Evolutionary conservation across 2,888 invertebrate species (phyloP), one percentile per base, ranked within the genome.

Genomic region (Conus canariensis): DNA sequence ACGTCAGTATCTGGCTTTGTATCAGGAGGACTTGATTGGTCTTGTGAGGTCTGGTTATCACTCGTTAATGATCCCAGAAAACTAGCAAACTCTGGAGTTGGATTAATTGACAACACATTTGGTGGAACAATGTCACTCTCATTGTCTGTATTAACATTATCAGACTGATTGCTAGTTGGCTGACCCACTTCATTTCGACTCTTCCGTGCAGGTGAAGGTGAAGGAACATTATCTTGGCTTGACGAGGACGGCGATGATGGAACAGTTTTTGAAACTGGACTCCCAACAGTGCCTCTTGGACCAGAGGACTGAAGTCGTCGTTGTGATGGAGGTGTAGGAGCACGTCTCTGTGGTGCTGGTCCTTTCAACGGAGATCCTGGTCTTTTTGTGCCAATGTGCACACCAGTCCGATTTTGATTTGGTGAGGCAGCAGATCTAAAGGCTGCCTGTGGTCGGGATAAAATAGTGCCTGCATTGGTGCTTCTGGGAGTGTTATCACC

Each of bases 381-480:
- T 67, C 89, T 67, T 77, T 89, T 89, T 59, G 85, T 74, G 14
- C 89, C 85, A 30, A n/a, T 19, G 10, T 67, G 67, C 56, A 70
- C 58, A n/a, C 64, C 58, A 56, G 83, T 70, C 16, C 82, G 60
- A 30, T 74, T 70, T 60, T 85, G 89, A 58, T 70, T 89, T 74
- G 85, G 59, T 1, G 89, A 89, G 14, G 85, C 19, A 59, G 12
- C 74, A 22, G 85, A 74, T n/a, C 85, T 19, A 10, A 59, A 67
- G 30, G 83, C 12, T 14, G 8, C 22, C 77, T 77, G 56, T 19
- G 88, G 9, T 82, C 88, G 77, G 77, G 74, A 59, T n/a, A 45
- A 67, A 30, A 88, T 5, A 7, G 92, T 91, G 10, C 92, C 92
- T n/a, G 83, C 88, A 90, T 92, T 92, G 25, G 91, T 91, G 58